Base-by-base conservation (phyloP, 2,113 vertebrate genomes). In the Camarhynchus parvulus region DNA sequence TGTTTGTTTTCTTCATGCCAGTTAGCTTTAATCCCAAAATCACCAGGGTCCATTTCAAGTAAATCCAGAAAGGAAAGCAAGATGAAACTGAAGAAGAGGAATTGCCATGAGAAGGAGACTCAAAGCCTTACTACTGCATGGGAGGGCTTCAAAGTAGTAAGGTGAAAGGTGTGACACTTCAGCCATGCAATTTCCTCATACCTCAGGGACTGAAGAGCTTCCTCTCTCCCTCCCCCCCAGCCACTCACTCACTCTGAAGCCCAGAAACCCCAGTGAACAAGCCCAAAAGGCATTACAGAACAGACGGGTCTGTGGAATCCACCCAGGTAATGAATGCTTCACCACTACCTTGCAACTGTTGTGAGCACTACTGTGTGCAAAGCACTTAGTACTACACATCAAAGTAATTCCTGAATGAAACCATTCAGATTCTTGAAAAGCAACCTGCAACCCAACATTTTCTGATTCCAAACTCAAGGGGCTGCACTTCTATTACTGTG, bases 1-100 rank as follows among this genome's bases (percentile, higher is more conserved):
- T 90, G 59, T 96, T 96, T 96, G 74, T 69, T 76, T 92, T 70
- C 81, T 55, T 91, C 89, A 86, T 68, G n/a, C 55, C 79, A 78
- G 27, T 61, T 58, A 83, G 31, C 72, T 92, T 96, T 97, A 95
- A 94, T 92, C 70, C 77, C 41, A 1, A 79, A 85, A 87, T 69
- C 76, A 76, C 28, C 39, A 53, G 66, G 50, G 27, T 83, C 78
- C 56, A 83, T 90, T 94, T 87, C 94, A 94, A 80, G 79, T 80
- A 94, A 96, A 93, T 94, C 82, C 11, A 0, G 52, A 79, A 91
- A 79, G 66, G 76, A 93, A 95, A 79, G 25, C 30, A 63, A 33
- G 35, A 77, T 91, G 95, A 97, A 96, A 96, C 41, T 3, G 0
- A 83, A 94, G 89, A 96, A 52, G 46, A 84, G 41, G 67, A 63